Percentiles rank a stretch among this genome's conserved stretches.
phyloP scores from a whole-genome alignment of 2,888 invertebrate genomes.

The Xestia rhomboidea region DNA sequence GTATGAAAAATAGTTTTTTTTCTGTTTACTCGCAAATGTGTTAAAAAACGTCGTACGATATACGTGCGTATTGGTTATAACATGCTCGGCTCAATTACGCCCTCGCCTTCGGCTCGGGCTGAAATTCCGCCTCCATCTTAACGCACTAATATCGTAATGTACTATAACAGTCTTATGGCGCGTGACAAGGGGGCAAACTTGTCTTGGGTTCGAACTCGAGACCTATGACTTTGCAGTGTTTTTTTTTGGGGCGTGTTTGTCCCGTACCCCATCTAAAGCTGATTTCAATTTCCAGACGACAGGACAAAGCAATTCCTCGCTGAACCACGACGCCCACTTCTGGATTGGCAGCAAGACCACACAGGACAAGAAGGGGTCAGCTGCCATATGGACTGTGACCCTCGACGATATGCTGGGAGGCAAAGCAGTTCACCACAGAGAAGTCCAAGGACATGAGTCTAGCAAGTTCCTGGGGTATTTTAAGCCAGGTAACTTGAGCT shows the following conservation, averaged over 20 bases:
- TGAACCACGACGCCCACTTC: slow-evolving; percentile 95
- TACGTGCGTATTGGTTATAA: too few species aligned
- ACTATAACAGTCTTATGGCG: too few species aligned
- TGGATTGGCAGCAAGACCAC: slow-evolving; percentile 96
- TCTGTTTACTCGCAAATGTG: too few species aligned
- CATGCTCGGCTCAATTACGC: too few species aligned
- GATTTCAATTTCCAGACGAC: slow-evolving; percentile 90
- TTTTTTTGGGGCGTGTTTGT: not conserved
- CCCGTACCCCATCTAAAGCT: not conserved
- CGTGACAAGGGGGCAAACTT: too few species aligned
- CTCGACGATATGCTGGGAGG: slow-evolving; percentile 96
- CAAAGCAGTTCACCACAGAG: slow-evolving; percentile 92
- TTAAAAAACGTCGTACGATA: too few species aligned
- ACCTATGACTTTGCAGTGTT: too few species aligned
- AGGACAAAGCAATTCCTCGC: slow-evolving; percentile 89
- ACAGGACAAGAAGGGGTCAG: slow-evolving; percentile 94
- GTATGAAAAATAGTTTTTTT: too few species aligned
- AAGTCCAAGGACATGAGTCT: slow-evolving; percentile 92
- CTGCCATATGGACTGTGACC: slow-evolving; percentile 94
- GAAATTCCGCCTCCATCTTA: too few species aligned
- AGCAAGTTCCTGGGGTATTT: slow-evolving; percentile 95
- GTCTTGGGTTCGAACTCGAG: too few species aligned
- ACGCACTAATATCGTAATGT: too few species aligned
- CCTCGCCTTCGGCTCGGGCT: too few species aligned
- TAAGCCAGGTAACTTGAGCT: slow-evolving; percentile 89